Evolutionary conservation across 2,797 vertebrate genomes (phyloP), one percentile per base, ranked within the genome.

Genomic region (Neosilurus hyrtlii): DNA sequence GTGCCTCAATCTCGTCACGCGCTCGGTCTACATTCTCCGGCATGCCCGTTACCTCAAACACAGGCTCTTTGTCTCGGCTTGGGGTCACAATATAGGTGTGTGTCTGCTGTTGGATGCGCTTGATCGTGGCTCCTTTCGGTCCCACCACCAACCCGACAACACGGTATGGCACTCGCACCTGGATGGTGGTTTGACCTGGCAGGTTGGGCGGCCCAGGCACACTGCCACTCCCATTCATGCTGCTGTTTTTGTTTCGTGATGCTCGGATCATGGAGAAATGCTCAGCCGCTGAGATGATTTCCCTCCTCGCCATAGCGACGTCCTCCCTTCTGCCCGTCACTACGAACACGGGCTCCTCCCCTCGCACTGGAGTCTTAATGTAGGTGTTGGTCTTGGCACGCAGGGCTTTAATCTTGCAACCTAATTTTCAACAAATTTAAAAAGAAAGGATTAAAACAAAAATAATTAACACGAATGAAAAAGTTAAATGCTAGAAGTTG

Each of bases 321-420:
- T 99, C 97, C 91, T 98, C 97, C 90, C 98, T 95, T 90, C 97
- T 93, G 89, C 97, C 97, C 5, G 97, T 99, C 92, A 99, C 97
- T 91, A 99, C 97, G 87, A 99, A 98, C 85, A 99, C 96, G 30
- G 97, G 97, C 93, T 99, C 97, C 94, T 98, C 97, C 82, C 97
- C 97, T 26, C 97, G 96, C 74, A 99, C 97, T 0, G 97, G 97
- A 83, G 97, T 98, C 95, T 99, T 99, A 92, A 99, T 99, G 89
- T 99, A 98, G 87, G 97, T 98, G 94, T 99, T 99, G 93, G 97
- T 99, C 93, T 98, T 98, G 0, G 97, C 97, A 92, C 97, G 94
- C 90, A 99, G 92, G 52, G 97, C 97, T 95, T 99, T 99, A 93
- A 99, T 98, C 95, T 99, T 99, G 92, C 97, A 98, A 93, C 97